A percentile compares a stretch with the other conserved stretches of the same genome.
Evolutionary conservation across 2,797 vertebrate genomes (phyloP).

Genomic region (Sebastes umbrosus): DNA sequence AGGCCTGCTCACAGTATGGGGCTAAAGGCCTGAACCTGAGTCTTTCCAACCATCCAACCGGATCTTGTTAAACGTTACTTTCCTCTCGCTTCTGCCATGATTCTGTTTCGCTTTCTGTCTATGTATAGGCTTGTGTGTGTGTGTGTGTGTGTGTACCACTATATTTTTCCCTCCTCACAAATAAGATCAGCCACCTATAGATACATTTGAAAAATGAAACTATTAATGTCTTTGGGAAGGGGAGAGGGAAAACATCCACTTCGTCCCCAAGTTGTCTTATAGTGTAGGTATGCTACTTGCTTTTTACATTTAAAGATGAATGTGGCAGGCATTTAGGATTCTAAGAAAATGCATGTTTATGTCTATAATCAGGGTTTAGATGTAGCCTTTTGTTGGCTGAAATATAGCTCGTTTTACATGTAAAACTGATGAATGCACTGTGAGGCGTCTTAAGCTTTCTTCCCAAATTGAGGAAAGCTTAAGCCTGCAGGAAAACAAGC

Average conservation of each 20-base stretch:
- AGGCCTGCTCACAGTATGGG: constrained; percentile 25
- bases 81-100: not conserved
- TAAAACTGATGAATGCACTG: not conserved
- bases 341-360: not conserved
- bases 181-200: not conserved
- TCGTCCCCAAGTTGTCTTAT: not conserved
- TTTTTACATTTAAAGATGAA: too few relatives aligned
- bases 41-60: not conserved
- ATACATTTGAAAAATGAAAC: not conserved
- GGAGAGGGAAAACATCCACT: not conserved
- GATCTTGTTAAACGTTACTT: constrained; percentile 14
- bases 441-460: not conserved
- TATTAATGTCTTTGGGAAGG: not conserved
- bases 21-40: constrained; percentile 12
- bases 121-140: not conserved
- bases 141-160: not conserved
- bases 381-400: not conserved
- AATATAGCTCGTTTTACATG: not conserved
- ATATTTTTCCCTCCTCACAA: not conserved
- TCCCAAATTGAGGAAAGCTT: not conserved
- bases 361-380: not conserved
- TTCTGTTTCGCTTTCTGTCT: not conserved
- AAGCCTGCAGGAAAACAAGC: constrained; percentile 20
- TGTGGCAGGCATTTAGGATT: not conserved
- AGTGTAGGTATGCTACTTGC: not conserved